Conservation (phyloP, 2,113 vertebrate genomes). For the Erpornis zantholeuca region DNA sequence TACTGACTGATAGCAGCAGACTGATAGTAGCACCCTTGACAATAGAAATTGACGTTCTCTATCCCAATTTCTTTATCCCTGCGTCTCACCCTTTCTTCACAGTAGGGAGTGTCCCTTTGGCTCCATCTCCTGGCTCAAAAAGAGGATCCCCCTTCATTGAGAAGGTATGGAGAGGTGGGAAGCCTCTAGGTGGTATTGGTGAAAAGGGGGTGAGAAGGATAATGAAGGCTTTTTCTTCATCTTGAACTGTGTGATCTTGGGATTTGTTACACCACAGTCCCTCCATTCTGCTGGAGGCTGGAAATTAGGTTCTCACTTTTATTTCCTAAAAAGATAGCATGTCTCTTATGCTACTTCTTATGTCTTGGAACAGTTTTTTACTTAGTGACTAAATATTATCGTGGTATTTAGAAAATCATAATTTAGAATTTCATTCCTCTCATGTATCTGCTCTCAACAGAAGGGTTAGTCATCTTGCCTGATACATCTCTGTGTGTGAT, state of each 20-base stretch:
- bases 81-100: neutral
- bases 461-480: constrained; percentile 25
- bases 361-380: neutral
- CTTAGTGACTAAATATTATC: constrained; percentile 3
- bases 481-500: neutral
- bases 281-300: neutral
- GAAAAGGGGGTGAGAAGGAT: neutral
- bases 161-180: neutral
- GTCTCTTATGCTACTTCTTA: neutral
- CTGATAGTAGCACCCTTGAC: neutral
- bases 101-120: constrained; percentile 35
- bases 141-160: neutral
- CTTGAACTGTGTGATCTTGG: neutral
- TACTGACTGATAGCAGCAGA: neutral
- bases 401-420: constrained; percentile 1
- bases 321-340: neutral
- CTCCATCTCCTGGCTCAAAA: constrained; percentile 49
- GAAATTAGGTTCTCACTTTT: neutral
- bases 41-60: neutral
- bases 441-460: neutral
- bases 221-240: neutral
- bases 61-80: neutral
- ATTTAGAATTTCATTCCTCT: neutral
- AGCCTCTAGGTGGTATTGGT: neutral
- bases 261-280: neutral